Percentiles rank a stretch among this genome's conserved stretches.
Evolutionary conservation across 1,140 invertebrate species (phyloP).

Genomic region (Aplysia californica): DNA sequence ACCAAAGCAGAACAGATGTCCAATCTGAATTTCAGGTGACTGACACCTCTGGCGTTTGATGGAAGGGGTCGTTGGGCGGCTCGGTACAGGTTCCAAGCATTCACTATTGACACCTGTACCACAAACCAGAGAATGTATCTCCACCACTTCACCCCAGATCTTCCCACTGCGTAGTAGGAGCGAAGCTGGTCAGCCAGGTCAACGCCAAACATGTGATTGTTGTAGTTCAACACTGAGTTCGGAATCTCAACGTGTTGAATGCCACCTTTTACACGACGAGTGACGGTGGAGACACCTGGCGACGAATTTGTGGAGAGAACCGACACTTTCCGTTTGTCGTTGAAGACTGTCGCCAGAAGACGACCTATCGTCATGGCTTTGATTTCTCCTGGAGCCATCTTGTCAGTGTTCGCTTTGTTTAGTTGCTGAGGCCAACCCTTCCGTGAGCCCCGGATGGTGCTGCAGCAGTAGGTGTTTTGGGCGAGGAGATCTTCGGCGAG

Average conservation of each 20-base stretch:
- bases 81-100: not conserved
- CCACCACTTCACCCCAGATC: constrained; percentile 15
- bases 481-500: not conserved
- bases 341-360: not conserved
- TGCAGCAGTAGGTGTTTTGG: not conserved
- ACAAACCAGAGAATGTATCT: constrained; percentile 15
- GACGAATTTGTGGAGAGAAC: not conserved
- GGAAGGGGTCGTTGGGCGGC: not conserved
- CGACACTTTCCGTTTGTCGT: not conserved
- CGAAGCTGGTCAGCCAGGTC: constrained; percentile 9
- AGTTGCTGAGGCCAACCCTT: not conserved
- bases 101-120: constrained; percentile 8
- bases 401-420: not conserved
- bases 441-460: not conserved
- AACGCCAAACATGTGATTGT: constrained; percentile 15
- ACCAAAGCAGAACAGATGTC: not conserved
- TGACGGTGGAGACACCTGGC: not conserved
- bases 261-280: not conserved
- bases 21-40: not conserved
- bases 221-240: not conserved
- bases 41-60: not conserved
- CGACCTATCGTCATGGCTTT: not conserved
- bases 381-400: not conserved
- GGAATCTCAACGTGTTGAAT: not conserved
- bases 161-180: constrained; percentile 10